Percentiles rank a stretch among this genome's conserved stretches.
phyloP scores from a whole-genome alignment of 2,113 vertebrate genomes.

The Physeter macrocephalus region DNA sequence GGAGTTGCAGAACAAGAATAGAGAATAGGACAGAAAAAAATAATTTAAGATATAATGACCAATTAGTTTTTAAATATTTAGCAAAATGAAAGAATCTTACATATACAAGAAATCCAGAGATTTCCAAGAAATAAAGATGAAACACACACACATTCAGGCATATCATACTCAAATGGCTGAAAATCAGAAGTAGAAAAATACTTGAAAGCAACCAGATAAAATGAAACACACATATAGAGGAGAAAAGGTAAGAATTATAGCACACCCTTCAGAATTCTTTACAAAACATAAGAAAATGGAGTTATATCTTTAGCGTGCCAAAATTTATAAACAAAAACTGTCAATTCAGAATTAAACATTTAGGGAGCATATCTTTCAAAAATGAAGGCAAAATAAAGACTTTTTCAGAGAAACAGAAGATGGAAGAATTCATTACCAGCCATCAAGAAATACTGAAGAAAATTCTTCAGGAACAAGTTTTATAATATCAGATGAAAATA shows the following conservation, averaged over 20 bases:
- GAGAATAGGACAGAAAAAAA: not conserved
- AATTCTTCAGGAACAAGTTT: not conserved
- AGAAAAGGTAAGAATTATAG: not conserved
- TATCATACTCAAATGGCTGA: not conserved
- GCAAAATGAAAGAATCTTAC: not conserved
- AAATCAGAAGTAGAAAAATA: not conserved
- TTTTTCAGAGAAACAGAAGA: not conserved
- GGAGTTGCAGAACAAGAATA: not conserved
- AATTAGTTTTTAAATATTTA: not conserved
- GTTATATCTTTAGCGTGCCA: not conserved
- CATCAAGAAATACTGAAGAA: not conserved
- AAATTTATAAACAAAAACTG: not conserved
- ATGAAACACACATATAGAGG: not conserved
- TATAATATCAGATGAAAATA: not conserved
- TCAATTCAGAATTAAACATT: not conserved
- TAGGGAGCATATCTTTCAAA: not conserved
- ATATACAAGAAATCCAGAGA: not conserved
- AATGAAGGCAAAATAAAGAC: not conserved
- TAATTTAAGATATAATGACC: not conserved
- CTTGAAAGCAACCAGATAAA: not conserved
- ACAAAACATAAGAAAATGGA: not conserved
- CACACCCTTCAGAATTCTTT: not conserved
- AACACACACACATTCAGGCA: not conserved
- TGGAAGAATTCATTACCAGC: not conserved
- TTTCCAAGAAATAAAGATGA: not conserved